Base-by-base conservation (phyloP, 1,140 invertebrate species). In the Drosophila guanche region DNA sequence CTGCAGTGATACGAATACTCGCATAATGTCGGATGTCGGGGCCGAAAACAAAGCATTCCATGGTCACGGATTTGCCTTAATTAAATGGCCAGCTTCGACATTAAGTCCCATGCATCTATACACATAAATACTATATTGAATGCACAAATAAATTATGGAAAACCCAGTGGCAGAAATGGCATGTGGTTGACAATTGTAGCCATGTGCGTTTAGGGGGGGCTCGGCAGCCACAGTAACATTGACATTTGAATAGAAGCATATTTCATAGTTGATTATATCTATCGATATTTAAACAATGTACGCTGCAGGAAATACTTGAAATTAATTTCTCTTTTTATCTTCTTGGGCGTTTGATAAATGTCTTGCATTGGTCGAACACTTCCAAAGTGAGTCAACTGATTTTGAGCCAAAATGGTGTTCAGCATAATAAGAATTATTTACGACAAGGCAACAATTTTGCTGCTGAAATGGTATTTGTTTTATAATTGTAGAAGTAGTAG, bases 71-170 rank as follows among this genome's bases (percentile, higher is more conserved):
- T 45, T 68, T 57, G 79, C 45, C 50, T 57, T 85, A 85, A 85
- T 85, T 84, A 85, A 76, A 84, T 61, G 58, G 47, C 52, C 25
- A 8, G 14, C 50, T 53, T 37, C 65, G 71, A 45, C 51, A 60
- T 80, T 56, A 76, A 76, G 46, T 65, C 50, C 54, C 62, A 48
- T 46, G 60, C 23, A 69, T 79, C 52, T 23, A 33, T 71, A 61
- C 43, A 41, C 45, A 29, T 40, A 23, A 6, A 6, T 5, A 27
- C 5, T 37, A 12, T 37, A 37, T 37, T 37, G 33, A 4, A 37
- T 12, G 33, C 10, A 37, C 25, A 75, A 60, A 54, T 63, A 74
- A 75, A 80, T 74, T 59, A 75, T 61, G 59, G 57, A 78, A 60
- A 42, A 51, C 43, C 43, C 74, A 78, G 56, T 77, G 59, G 53